phyloP scores from a whole-genome alignment of 1,140 invertebrate species.

The Drosophila sucinea region DNA sequence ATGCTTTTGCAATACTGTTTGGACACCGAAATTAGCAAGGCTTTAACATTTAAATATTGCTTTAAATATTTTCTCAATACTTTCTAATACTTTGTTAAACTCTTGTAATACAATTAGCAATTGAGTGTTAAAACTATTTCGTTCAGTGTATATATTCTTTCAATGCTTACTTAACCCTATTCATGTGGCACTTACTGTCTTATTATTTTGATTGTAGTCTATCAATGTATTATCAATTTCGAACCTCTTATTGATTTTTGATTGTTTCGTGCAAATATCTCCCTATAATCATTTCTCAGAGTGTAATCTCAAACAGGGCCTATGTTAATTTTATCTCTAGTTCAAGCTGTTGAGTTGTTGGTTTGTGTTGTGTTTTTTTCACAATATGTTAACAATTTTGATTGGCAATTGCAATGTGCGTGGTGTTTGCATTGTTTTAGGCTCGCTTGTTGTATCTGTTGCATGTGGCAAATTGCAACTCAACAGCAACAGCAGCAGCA shows the following conservation, averaged over 20 bases:
- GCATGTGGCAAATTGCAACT: conserved; percentile 65
- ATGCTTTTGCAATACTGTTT: too few species aligned
- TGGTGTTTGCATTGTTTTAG: conserved; percentile 64
- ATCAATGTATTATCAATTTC: background rate
- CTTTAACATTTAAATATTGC: too few species aligned
- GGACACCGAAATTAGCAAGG: too few species aligned
- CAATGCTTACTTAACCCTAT: background rate
- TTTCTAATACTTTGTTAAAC: too few species aligned
- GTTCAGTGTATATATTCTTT: background rate
- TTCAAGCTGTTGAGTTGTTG: conserved; percentile 46
- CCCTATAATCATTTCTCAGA: conserved; percentile 45
- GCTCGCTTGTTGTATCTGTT: conserved; percentile 41
- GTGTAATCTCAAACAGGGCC: conserved; percentile 27
- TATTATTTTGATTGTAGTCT: too few species aligned
- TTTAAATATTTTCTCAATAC: too few species aligned
- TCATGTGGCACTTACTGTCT: background rate
- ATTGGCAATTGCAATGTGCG: conserved; percentile 60
- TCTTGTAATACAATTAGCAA: too few species aligned
- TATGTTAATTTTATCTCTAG: conserved; percentile 38
- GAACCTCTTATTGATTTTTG: background rate
- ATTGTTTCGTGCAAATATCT: conserved; percentile 10
- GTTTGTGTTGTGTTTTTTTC: conserved; percentile 42
- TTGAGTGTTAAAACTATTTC: background rate
- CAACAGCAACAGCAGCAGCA: conserved; percentile 32
- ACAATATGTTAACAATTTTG: conserved; percentile 68